Conservation (phyloP, 2,888 invertebrate species). For the Alitta virens region DNA sequence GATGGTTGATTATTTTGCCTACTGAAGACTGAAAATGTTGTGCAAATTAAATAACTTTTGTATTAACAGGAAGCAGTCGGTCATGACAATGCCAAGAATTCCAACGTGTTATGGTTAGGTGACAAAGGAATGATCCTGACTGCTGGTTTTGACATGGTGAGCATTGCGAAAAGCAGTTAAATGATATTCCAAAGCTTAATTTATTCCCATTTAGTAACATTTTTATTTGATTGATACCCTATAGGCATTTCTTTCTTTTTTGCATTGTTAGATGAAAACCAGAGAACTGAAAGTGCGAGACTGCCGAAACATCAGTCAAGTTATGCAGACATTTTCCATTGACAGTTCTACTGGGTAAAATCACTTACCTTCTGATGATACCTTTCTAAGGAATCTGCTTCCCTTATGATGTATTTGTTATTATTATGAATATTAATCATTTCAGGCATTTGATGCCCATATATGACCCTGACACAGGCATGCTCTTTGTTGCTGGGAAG, state of each 20-base stretch:
- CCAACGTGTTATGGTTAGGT: conserved; percentile 86
- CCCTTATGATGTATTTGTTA: too few relatives aligned
- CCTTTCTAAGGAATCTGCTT: too few relatives aligned
- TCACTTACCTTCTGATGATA: too few relatives aligned
- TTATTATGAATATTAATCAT: conserved; percentile 13
- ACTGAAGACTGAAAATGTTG: too few relatives aligned
- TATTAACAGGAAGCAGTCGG: conserved; percentile 64
- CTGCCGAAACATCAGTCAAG: conserved; percentile 70
- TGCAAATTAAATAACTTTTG: too few relatives aligned
- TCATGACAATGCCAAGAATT: conserved; percentile 89
- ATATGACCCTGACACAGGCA: conserved; percentile 88
- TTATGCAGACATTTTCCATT: conserved; percentile 76
- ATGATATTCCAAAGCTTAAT: too few relatives aligned
- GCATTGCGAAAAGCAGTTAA: conserved; percentile 30
- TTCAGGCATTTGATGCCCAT: conserved; percentile 81
- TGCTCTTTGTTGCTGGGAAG: conserved; percentile 92
- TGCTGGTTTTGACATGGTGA: conserved; percentile 80
- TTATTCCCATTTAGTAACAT: too few relatives aligned
- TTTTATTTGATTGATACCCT: too few relatives aligned
- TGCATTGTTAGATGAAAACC: conserved; percentile 64
- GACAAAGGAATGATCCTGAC: conserved; percentile 79
- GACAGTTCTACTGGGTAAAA: conserved; percentile 80
- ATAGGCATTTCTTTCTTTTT: too few relatives aligned
- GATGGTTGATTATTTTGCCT: too few relatives aligned
- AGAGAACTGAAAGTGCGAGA: conserved; percentile 88